A percentile compares a stretch with the other conserved stretches of the same genome.
phyloP scores from a whole-genome alignment of 2,888 invertebrate genomes.

The Luperina nickerlii region DNA sequence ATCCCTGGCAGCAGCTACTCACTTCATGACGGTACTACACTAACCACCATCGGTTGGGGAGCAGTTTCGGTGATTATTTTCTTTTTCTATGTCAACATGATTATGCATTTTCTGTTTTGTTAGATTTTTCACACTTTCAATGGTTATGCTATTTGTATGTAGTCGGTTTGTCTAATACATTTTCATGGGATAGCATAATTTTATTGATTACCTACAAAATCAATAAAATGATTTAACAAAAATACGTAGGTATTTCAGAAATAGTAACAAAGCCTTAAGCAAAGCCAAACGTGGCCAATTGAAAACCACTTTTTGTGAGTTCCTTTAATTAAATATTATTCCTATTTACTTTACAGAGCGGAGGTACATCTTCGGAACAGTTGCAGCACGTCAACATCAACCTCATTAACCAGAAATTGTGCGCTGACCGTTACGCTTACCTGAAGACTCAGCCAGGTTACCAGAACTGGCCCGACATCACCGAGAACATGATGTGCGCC shows the following conservation, averaged over 20 bases:
- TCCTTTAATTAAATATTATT: not conserved
- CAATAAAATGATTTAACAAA: not conserved
- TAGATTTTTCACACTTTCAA: not conserved
- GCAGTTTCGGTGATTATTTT: slow-evolving; percentile 67
- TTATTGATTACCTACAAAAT: not conserved
- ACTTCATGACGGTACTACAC: slow-evolving; percentile 60
- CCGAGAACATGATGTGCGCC: slow-evolving; percentile 81
- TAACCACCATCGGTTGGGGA: slow-evolving; percentile 77
- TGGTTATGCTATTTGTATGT: not conserved
- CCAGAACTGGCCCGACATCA: slow-evolving; percentile 70
- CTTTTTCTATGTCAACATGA: not conserved
- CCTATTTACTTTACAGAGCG: slow-evolving; percentile 52
- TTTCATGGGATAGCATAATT: not conserved
- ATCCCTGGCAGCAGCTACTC: slow-evolving; percentile 69
- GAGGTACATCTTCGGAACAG: slow-evolving; percentile 66
- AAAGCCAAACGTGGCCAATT: not conserved
- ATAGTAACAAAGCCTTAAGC: not conserved
- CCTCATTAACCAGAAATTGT: slow-evolving; percentile 76
- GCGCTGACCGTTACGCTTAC: slow-evolving; percentile 75
- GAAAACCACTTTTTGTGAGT: not conserved
- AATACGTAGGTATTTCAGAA: not conserved
- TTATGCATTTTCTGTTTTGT: not conserved
- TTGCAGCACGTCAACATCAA: slow-evolving; percentile 75
- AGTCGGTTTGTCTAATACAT: not conserved
- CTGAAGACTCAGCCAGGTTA: slow-evolving; percentile 70